Conservation (phyloP, 2,113 vertebrate species). For the Zosterops japonicus region DNA sequence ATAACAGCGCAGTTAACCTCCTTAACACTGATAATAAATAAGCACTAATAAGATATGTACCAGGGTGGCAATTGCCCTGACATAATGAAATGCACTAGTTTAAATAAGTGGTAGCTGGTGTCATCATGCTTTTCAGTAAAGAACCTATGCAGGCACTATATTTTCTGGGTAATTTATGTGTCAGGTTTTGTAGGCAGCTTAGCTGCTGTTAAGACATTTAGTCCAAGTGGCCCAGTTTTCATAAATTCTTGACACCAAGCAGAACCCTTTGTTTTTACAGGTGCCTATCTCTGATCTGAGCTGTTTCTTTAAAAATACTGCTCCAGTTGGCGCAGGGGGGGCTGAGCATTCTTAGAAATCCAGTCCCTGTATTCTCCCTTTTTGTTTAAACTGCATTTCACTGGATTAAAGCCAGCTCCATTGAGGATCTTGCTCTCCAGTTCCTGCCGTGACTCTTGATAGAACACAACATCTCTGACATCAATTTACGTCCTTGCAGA, state of each 20-base stretch:
- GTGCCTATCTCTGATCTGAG: not conserved
- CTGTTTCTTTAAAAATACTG: not conserved
- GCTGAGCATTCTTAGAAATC: not conserved
- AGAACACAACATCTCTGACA: not conserved
- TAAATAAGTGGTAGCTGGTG: conserved; percentile 38
- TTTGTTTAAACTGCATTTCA: not conserved
- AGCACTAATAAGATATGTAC: conserved; percentile 69
- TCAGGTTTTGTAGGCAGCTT: conserved; percentile 14
- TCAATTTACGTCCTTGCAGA: conserved; percentile 45
- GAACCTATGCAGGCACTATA: not conserved
- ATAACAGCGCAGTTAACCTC: conserved; percentile 74
- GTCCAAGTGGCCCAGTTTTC: conserved; percentile 11
- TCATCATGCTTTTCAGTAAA: not conserved
- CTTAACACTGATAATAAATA: conserved; percentile 77
- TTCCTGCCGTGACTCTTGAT: not conserved
- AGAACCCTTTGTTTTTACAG: conserved; percentile 44
- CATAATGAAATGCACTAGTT: conserved; percentile 63
- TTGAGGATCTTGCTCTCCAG: not conserved
- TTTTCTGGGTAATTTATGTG: conserved; percentile 12
- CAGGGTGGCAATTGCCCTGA: conserved; percentile 64
- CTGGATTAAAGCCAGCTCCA: not conserved
- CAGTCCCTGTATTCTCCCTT: not conserved
- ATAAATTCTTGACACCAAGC: not conserved
- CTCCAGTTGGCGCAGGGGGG: not conserved
- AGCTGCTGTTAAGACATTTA: conserved; percentile 15